Conservation (phyloP, 2,888 invertebrate genomes). For the Euproctis similis region DNA sequence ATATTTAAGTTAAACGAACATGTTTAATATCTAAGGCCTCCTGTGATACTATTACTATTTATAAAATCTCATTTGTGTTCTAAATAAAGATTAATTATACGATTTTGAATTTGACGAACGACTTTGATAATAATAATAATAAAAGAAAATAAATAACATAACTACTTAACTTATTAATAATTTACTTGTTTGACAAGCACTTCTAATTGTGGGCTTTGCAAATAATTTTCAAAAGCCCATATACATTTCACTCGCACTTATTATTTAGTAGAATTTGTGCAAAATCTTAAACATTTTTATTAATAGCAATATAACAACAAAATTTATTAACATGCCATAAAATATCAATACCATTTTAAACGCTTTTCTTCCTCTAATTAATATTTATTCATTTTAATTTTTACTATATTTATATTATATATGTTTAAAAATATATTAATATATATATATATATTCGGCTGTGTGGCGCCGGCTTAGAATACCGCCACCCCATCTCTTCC, state of each 20-base stretch:
- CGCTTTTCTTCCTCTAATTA: conserved; percentile 14
- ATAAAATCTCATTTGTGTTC: too few species aligned
- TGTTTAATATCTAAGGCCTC: too few species aligned
- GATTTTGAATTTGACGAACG: background rate
- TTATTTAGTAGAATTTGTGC: conserved; percentile 36
- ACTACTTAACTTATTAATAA: conserved; percentile 47
- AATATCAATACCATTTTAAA: conserved; percentile 30
- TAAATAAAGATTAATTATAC: too few species aligned
- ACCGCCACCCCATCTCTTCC: too few species aligned
- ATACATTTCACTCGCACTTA: conserved; percentile 8
- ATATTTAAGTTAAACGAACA: too few species aligned
- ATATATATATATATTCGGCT: too few species aligned
- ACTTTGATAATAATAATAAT: background rate
- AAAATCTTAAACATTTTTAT: conserved; percentile 28
- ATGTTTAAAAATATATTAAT: too few species aligned
- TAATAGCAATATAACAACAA: conserved; percentile 26
- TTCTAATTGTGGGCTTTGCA: conserved; percentile 20
- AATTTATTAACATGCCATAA: conserved; percentile 19
- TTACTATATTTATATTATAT: too few species aligned
- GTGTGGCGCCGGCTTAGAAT: too few species aligned
- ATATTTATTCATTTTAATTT: too few species aligned
- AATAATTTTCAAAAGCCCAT: conserved; percentile 20
- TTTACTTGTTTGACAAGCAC: conserved; percentile 39
- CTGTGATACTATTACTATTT: too few species aligned
- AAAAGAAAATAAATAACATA: conserved; percentile 24